Conservation (phyloP, 2,888 invertebrate genomes). For the Leptarthrus brevirostris region DNA sequence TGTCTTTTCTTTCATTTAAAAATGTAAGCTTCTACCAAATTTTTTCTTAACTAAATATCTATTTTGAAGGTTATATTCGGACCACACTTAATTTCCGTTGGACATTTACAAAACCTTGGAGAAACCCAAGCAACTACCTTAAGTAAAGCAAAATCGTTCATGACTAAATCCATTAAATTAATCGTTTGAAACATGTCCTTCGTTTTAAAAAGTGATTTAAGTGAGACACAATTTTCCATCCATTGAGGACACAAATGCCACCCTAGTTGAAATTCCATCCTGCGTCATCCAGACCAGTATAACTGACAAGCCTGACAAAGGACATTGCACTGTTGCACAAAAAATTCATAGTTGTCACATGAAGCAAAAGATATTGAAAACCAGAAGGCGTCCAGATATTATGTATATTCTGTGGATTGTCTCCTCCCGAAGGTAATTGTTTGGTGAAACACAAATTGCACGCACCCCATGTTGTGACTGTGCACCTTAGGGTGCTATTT, state of each 20-base stretch:
- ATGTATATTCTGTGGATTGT: conserved; percentile 51
- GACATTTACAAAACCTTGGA: too few relatives aligned
- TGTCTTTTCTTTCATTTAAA: too few relatives aligned
- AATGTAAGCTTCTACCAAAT: too few relatives aligned
- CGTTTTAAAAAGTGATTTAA: neutral
- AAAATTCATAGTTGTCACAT: conserved; percentile 17
- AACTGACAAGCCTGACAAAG: conserved; percentile 26
- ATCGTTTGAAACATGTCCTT: conserved; percentile 26
- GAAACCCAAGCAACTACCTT: too few relatives aligned
- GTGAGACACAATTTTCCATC: conserved; percentile 14
- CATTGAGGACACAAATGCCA: conserved; percentile 24
- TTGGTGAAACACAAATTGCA: conserved; percentile 58
- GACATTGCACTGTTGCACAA: neutral
- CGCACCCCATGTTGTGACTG: conserved; percentile 56
- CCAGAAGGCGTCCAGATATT: conserved; percentile 50
- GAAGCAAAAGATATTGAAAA: conserved; percentile 45
- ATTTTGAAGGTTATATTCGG: too few relatives aligned
- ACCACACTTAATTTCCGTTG: too few relatives aligned
- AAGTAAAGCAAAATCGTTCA: too few relatives aligned
- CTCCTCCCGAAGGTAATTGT: conserved; percentile 56
- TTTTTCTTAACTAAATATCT: too few relatives aligned
- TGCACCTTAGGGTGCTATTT: conserved; percentile 48
- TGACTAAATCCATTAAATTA: conserved; percentile 19
- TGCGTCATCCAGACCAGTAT: neutral
- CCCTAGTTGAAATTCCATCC: conserved; percentile 30